Percentiles rank a stretch among this genome's conserved stretches.
Conservation (phyloP, 2,113 vertebrate species). For the Sinosuthora webbiana region DNA sequence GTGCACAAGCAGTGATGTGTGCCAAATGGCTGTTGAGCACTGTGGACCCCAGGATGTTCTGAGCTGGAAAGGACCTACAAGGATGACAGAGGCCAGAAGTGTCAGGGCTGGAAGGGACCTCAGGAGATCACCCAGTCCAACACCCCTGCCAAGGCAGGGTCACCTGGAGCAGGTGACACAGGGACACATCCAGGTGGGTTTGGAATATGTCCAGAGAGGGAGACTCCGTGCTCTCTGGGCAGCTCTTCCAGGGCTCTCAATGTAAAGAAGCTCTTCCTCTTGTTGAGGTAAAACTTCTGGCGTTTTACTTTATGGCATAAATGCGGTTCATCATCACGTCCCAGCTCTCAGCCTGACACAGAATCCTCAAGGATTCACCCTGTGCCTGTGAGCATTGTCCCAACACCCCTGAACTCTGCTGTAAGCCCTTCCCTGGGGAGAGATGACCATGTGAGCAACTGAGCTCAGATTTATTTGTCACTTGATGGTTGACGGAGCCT, state of each 20-base stretch:
- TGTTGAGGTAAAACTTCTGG: neutral
- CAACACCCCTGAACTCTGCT: neutral
- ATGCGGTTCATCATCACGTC: rapidly evolving
- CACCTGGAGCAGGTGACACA: neutral
- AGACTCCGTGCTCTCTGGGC: too few relatives aligned
- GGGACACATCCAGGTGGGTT: too few relatives aligned
- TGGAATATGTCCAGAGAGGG: neutral
- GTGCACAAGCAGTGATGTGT: neutral
- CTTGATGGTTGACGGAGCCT: neutral
- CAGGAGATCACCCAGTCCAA: too few relatives aligned
- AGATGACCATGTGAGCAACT: rapidly evolving
- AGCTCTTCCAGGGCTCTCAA: neutral
- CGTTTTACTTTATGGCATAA: neutral
- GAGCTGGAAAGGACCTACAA: too few relatives aligned
- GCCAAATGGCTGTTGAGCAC: neutral
- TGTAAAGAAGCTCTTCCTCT: neutral
- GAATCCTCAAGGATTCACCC: neutral
- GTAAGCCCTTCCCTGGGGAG: neutral
- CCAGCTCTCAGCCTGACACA: too few relatives aligned
- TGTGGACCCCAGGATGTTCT: neutral
- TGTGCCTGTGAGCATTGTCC: neutral
- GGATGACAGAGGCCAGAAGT: too few relatives aligned
- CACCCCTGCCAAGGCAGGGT: neutral
- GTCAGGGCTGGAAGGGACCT: neutral
- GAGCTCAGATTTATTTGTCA: neutral